A percentile compares a stretch with the other conserved stretches of the same genome.
These are phyloP conservation scores for Mohoua ochrocephala DNA, from an alignment of 2,113 vertebrate species.

Conservation along the genomic window DNA sequence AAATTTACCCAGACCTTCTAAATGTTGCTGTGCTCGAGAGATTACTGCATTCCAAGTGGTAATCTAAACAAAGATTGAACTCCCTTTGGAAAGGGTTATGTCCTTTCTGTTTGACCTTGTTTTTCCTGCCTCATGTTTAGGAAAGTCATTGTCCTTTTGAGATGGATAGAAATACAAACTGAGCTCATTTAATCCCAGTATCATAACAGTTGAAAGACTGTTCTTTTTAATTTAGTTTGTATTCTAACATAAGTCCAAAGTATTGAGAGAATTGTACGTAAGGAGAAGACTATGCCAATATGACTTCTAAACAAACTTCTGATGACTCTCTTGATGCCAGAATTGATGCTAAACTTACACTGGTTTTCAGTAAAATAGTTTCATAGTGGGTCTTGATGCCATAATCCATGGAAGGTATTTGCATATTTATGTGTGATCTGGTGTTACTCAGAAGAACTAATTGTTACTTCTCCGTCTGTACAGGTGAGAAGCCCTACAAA, in stretches of 20 bases:
- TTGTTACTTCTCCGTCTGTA: background rate
- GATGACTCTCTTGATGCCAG: background rate
- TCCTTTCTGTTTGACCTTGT: background rate
- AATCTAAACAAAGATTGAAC: background rate
- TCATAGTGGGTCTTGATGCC: background rate
- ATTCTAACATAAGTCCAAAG: background rate
- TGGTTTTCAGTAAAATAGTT: background rate
- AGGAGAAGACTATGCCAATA: background rate
- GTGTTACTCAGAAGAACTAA: background rate
- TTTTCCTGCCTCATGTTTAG: background rate
- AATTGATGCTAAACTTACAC: background rate
- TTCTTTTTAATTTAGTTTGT: background rate
- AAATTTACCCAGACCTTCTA: background rate
- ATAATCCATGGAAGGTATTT: background rate
- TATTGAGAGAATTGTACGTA: background rate
- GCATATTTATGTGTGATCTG: background rate
- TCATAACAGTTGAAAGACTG: background rate
- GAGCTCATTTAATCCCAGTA: background rate
- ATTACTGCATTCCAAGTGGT: background rate
- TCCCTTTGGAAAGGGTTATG: background rate
- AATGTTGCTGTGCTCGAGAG: background rate
- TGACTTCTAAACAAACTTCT: background rate
- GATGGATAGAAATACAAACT: background rate
- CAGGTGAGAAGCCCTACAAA: conserved; percentile 95
- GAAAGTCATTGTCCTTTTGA: background rate